Base-by-base conservation (phyloP, 2,113 vertebrate genomes). In the Oceanites oceanicus region DNA sequence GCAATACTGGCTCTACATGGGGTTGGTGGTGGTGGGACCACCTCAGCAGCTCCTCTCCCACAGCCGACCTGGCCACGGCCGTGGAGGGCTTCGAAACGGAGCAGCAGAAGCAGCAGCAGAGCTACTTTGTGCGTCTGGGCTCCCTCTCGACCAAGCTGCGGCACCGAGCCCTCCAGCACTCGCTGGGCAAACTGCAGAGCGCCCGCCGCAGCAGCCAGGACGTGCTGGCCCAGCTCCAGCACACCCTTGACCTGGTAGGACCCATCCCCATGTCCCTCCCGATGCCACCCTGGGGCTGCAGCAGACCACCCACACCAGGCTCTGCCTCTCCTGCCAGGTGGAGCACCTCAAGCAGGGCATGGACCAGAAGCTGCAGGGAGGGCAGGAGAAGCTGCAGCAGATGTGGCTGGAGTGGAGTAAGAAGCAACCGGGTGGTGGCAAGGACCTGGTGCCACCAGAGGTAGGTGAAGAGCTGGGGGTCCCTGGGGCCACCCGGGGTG, bases 41-140 rank as follows among this genome's bases (percentile, higher is more conserved):
- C 19, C 59, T 85, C 52, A 82, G 75, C 17, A 26, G 65, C n/a
- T 86, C 18, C 44, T 83, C 7, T 91, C 71, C 83, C 40, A 0
- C 85, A 98, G 98, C 84, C 59, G 83, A 96, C 6, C 94, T 98
- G 94, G 98, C 98, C 3, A 97, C 97, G 0, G 96, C 97, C 0
- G 96, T 98, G 55, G 96, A 97, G 52, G 97, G 97, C 58, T 98
- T 98, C 0, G 98, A 98, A 0, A 27, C 91, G 2, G 97, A 97
- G 71, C 97, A 98, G 65, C 98, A 98, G 96, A 76, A 83, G 66
- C 92, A 87, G 58, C 97, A 95, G 25, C 97, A 97, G 76, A 99
- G 98, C 97, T 99, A 99, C 96, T 99, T 99, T 0, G 99, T 99
- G 63, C 99, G 99, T 25, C 92, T 99, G 97, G 99, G 99, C n/a